Percentiles rank a stretch among this genome's conserved stretches.
These are phyloP conservation scores for Oxycera nigricornis DNA, from an alignment of 2,888 invertebrate species.

Conservation along the genomic window DNA sequence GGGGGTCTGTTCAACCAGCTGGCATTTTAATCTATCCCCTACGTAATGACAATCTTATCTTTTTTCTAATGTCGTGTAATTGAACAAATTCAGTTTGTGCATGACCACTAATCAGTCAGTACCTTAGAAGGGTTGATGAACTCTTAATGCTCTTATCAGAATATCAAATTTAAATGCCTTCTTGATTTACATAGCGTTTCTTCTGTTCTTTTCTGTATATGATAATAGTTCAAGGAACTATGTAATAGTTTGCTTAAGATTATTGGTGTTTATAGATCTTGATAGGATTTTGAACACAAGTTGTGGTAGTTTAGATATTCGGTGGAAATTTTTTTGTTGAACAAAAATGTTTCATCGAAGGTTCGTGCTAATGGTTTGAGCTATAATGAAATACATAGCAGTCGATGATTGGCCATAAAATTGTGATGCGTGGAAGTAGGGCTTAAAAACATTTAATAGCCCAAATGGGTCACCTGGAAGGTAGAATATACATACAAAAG, in stretches of 20 bases:
- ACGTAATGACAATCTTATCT: background rate
- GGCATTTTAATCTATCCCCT: background rate
- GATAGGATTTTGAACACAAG: background rate
- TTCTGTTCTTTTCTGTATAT: background rate
- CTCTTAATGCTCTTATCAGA: background rate
- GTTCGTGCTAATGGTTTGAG: background rate
- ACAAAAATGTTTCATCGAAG: background rate
- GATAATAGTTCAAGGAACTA: background rate
- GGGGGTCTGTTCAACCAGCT: background rate
- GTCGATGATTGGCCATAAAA: too few species aligned
- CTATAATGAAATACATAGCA: too few species aligned
- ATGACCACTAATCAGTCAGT: background rate
- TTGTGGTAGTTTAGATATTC: too few species aligned
- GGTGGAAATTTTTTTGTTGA: background rate
- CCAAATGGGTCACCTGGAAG: too few species aligned
- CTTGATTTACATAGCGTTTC: background rate
- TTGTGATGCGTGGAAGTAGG: too few species aligned
- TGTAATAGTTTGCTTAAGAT: background rate
- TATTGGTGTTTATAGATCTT: background rate
- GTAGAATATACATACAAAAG: too few species aligned
- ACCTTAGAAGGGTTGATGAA: slow-evolving; percentile 5
- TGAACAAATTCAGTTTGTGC: background rate
- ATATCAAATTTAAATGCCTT: background rate
- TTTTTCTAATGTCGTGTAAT: background rate
- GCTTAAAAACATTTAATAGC: too few species aligned